A percentile compares a stretch with the other conserved stretches of the same genome.
Conservation (phyloP, 92 coral and sea anemone genomes). For the Parazoanthus atlanticus region DNA sequence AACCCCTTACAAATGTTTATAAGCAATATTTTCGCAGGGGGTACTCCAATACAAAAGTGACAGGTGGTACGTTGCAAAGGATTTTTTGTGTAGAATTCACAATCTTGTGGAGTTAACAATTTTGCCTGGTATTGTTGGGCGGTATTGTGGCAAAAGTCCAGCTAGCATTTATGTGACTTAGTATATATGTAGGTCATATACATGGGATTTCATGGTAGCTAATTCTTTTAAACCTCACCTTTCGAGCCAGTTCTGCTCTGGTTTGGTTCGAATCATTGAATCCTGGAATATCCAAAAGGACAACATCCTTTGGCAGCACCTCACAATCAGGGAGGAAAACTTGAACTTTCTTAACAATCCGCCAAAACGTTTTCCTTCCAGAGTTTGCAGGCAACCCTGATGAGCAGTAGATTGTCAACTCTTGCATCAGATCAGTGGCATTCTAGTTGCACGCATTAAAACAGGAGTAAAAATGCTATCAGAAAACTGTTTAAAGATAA, state of each 20-base stretch:
- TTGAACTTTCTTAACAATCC: constrained; percentile 23
- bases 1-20: too few relatives aligned
- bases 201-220: not conserved
- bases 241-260: not conserved
- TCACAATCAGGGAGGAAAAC: not conserved
- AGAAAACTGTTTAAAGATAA: too few relatives aligned
- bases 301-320: not conserved
- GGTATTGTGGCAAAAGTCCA: not conserved
- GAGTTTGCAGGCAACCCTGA: not conserved
- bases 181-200: too few relatives aligned
- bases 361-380: not conserved
- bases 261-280: constrained; percentile 5
- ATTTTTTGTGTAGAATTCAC: too few relatives aligned
- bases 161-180: not conserved
- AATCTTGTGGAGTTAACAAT: too few relatives aligned
- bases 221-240: not conserved
- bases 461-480: not conserved
- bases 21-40: too few relatives aligned
- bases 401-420: not conserved
- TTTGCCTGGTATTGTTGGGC: too few relatives aligned
- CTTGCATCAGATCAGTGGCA: not conserved
- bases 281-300: constrained; percentile 33
- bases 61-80: too few relatives aligned
- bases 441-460: not conserved
- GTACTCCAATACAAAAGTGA: too few relatives aligned